Conservation (phyloP, 2,113 vertebrate species). For the Psilopsiagon aurifrons region DNA sequence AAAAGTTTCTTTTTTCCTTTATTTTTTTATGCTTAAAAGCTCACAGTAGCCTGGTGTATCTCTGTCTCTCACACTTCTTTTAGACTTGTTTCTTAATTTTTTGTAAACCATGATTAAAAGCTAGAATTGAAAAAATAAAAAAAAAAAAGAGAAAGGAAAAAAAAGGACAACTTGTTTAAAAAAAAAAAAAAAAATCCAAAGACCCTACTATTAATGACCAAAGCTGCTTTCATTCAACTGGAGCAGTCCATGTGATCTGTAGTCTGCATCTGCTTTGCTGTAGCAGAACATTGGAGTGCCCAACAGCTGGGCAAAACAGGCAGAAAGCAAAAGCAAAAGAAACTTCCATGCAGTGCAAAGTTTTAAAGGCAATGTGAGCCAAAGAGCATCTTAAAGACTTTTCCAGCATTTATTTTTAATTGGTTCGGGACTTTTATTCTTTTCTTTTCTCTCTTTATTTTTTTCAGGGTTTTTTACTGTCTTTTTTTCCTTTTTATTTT, state of each 20-base stretch:
- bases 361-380: neutral
- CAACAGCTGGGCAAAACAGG: conserved; percentile 60
- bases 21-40: conserved; percentile 62
- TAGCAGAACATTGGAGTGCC: neutral
- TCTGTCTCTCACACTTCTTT: neutral
- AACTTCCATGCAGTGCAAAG: neutral
- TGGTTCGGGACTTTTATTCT: neutral
- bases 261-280: conserved; percentile 49
- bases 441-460: neutral
- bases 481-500: neutral
- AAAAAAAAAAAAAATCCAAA: neutral
- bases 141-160: neutral
- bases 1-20: conserved; percentile 60
- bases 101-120: neutral
- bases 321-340: neutral
- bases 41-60: conserved; percentile 41
- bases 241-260: conserved; percentile 1
- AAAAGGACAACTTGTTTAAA: neutral
- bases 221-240: conserved; percentile 29
- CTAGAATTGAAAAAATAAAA: neutral
- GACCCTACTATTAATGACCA: neutral
- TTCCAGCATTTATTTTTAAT: conserved; percentile 19
- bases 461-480: too few species aligned
- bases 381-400: conserved; percentile 2
- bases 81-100: neutral